Evolutionary conservation across 2,888 invertebrate genomes (phyloP).

Genomic region (Drosophila diplacantha): DNA sequence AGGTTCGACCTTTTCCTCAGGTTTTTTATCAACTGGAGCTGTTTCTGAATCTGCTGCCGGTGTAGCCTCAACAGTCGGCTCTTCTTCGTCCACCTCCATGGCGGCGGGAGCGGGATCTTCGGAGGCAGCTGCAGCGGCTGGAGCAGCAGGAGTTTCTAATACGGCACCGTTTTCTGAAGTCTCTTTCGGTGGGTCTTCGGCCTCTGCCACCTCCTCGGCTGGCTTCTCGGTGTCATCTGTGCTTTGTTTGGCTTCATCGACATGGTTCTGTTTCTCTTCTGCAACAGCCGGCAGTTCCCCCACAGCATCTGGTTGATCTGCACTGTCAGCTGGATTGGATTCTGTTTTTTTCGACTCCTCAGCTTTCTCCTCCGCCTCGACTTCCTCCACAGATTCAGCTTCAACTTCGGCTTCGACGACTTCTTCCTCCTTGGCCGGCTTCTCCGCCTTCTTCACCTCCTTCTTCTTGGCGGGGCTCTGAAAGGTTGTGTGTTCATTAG

Average conservation of each 20-base stretch:
- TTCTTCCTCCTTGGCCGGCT: slow-evolving; percentile 32
- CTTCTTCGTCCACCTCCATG: slow-evolving; percentile 55
- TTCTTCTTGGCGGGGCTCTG: slow-evolving; percentile 54
- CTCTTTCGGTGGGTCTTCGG: slow-evolving; percentile 48
- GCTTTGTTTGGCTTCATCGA: slow-evolving; percentile 44
- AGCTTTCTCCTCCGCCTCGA: slow-evolving; percentile 4
- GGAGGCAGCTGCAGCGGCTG: slow-evolving; percentile 14
- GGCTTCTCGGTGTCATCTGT: slow-evolving; percentile 38
- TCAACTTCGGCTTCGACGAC: slow-evolving; percentile 11
- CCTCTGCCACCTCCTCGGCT: slow-evolving; percentile 34
- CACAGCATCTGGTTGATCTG: slow-evolving; percentile 53
- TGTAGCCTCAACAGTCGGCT: slow-evolving; percentile 12
- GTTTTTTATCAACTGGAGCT: slow-evolving; percentile 31
- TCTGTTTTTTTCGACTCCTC: slow-evolving; percentile 32
- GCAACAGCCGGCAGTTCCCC: slow-evolving; percentile 29
- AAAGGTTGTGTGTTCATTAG: slow-evolving; percentile 9
- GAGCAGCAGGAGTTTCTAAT: slow-evolving; percentile 31
- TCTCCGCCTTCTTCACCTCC: slow-evolving; percentile 50
- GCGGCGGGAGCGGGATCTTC: slow-evolving; percentile 30
- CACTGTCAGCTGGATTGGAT: slow-evolving; percentile 26
- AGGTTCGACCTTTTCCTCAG: slow-evolving; percentile 26
- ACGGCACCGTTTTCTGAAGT: slow-evolving; percentile 39
- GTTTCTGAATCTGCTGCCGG: slow-evolving; percentile 29
- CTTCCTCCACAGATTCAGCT: neutral
- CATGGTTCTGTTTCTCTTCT: slow-evolving; percentile 55